Conservation (phyloP, 1,140 invertebrate species). For the Penaeus chinensis region DNA sequence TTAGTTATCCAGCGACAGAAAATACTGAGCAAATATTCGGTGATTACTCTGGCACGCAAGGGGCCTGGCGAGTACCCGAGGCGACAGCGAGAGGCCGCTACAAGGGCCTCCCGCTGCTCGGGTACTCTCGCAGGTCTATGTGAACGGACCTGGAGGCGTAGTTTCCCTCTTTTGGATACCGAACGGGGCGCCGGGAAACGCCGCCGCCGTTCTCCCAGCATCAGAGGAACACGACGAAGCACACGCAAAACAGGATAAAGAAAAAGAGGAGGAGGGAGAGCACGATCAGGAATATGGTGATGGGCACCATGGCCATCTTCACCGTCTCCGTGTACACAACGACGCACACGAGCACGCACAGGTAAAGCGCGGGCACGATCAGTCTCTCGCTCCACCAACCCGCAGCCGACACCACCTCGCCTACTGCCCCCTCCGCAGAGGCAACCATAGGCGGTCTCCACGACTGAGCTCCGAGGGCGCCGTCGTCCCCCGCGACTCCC, state of each 20-base stretch:
- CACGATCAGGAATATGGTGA: slow-evolving; percentile 62
- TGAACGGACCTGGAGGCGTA: not conserved
- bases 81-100: not conserved
- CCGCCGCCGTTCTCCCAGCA: slow-evolving; percentile 42
- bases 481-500: not conserved
- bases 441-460: not conserved
- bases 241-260: slow-evolving; percentile 63
- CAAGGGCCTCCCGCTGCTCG: not conserved
- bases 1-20: not conserved
- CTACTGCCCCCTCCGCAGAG: not conserved
- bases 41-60: not conserved
- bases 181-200: not conserved
- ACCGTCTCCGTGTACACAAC: slow-evolving; percentile 53
- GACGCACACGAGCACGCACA: slow-evolving; percentile 35
- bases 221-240: slow-evolving; percentile 63
- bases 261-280: slow-evolving; percentile 61
- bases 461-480: not conserved
- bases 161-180: not conserved
- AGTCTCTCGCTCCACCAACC: slow-evolving; percentile 38
- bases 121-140: not conserved
- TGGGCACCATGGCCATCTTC: slow-evolving; percentile 61
- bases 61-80: too few relatives aligned
- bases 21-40: slow-evolving; percentile 2
- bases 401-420: not conserved
- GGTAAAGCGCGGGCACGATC: slow-evolving; percentile 35